Evolutionary conservation across 2,113 vertebrate species (phyloP), one percentile per base, ranked within the genome.

Genomic region (Lampris megalopsis): DNA sequence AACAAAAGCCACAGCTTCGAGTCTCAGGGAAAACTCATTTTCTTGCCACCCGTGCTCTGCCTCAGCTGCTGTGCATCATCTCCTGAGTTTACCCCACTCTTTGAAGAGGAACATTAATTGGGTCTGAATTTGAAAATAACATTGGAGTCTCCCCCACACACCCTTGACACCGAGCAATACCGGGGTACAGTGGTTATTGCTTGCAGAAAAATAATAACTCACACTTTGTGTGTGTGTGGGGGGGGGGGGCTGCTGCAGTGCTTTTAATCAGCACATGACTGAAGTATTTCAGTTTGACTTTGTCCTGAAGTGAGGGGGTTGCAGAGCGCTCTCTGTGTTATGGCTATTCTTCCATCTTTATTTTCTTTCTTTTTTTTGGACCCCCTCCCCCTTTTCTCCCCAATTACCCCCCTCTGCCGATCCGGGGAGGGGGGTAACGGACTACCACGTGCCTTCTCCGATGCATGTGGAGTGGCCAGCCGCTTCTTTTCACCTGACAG

Each of bases 141-240:
- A 80, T 63, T 74, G 7, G 43, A 82, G 63, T 75, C 69, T 9
- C 47, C 73, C 69, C 68, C 85, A 41, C 66, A 76, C 68, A 83
- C 71, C 69, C 79, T 62, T 78, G 83, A 85, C 83, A 79, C 86
- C 50, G 49, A 82, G 60, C 83, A 88, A 82, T 85, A 84, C 84
- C 47, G 53, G 36, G 36, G 53, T 63, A 54, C 40, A 76, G 68
- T 73, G 74, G 43, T 63, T 85, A 42, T 73, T 68, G 45, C 77
- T 84, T 43, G 45, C 47, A 66, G 59, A 36, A 78, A 87, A 77
- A 85, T 83, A 86, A 83, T 69, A 85, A 88, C 62, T 57, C 53
- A 6, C 35, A 4, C 41, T 24, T 64, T 36, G 10, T 63, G 43
- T 75, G 62, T 60, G 24, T 24, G 24, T 24, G 24, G 0, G 24